These are phyloP conservation scores for Galleria mellonella DNA, from an alignment of 1,140 invertebrate species.

Conservation along the genomic window DNA sequence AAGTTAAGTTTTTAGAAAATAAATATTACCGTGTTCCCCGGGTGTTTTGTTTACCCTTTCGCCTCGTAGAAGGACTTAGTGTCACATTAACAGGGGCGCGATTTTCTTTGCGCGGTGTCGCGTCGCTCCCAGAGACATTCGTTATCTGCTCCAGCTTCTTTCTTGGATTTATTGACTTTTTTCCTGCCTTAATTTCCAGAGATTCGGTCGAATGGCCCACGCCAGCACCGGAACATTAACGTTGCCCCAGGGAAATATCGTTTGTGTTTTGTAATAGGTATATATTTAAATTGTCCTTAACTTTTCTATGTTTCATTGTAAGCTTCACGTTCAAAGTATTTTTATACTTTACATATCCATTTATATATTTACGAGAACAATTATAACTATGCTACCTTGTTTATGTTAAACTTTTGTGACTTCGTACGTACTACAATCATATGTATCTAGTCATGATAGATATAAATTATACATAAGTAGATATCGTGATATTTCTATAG, in stretches of 20 bases:
- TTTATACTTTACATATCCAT: no score
- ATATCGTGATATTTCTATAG: no score
- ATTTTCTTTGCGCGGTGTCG: conserved; percentile 25
- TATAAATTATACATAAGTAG: no score
- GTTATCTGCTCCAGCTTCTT: conserved; percentile 50
- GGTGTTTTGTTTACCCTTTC: conserved; percentile 25
- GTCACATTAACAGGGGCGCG: conserved; percentile 46
- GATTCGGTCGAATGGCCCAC: conserved; percentile 64
- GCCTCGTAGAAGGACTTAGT: conserved; percentile 27
- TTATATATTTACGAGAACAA: no score
- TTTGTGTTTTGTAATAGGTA: conserved; percentile 56
- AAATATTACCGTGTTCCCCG: conserved; percentile 8
- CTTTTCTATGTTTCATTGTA: neutral
- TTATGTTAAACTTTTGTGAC: no score
- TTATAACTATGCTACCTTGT: no score
- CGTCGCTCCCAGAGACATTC: conserved; percentile 42
- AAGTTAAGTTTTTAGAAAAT: conserved; percentile 8
- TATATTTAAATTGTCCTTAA: conserved; percentile 53
- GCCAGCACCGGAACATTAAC: conserved; percentile 62
- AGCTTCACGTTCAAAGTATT: no score
- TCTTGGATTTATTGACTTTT: conserved; percentile 66
- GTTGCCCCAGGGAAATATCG: conserved; percentile 60
- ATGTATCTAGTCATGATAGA: no score
- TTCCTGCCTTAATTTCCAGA: conserved; percentile 65
- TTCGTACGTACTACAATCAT: no score